Conservation (phyloP, 2,888 invertebrate species). For the Copidosoma aretas region DNA sequence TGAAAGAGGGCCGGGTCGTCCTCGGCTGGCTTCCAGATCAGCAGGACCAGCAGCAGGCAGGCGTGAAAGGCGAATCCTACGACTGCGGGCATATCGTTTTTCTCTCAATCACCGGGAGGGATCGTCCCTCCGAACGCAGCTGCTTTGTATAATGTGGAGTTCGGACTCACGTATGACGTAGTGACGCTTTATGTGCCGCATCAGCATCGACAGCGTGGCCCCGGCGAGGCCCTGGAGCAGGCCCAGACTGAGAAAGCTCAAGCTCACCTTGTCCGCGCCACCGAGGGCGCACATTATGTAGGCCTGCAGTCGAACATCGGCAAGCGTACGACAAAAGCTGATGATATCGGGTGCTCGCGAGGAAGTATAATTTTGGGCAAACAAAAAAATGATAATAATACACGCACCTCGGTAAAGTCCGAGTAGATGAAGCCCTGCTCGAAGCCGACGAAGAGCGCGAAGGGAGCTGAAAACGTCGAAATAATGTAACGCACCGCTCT, state of each 20-base stretch:
- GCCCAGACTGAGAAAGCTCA: constrained; percentile 78
- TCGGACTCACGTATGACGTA: constrained; percentile 71
- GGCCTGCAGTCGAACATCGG: constrained; percentile 65
- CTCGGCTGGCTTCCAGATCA: constrained; percentile 81
- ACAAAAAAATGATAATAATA: background rate
- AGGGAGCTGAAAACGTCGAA: too few species aligned
- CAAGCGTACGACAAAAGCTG: too few species aligned
- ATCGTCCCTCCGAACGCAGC: background rate
- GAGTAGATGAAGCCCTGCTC: constrained; percentile 86
- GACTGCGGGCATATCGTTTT: constrained; percentile 66
- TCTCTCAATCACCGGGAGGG: too few species aligned
- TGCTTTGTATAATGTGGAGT: background rate
- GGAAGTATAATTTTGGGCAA: background rate
- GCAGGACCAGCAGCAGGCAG: constrained; percentile 76
- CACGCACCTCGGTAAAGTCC: constrained; percentile 77
- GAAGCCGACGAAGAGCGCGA: constrained; percentile 81
- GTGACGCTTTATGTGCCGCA: constrained; percentile 76
- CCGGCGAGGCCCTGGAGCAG: constrained; percentile 78
- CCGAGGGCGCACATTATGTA: constrained; percentile 84
- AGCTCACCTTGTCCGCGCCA: constrained; percentile 72
- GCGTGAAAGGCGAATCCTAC: constrained; percentile 84
- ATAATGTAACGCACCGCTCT: too few species aligned
- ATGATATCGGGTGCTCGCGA: background rate
- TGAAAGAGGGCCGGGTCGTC: constrained; percentile 84
- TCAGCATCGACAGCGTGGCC: constrained; percentile 80